Evolutionary conservation across 64 coral and sea anemone genomes (phyloP).

Genomic region (Montipora cactus): DNA sequence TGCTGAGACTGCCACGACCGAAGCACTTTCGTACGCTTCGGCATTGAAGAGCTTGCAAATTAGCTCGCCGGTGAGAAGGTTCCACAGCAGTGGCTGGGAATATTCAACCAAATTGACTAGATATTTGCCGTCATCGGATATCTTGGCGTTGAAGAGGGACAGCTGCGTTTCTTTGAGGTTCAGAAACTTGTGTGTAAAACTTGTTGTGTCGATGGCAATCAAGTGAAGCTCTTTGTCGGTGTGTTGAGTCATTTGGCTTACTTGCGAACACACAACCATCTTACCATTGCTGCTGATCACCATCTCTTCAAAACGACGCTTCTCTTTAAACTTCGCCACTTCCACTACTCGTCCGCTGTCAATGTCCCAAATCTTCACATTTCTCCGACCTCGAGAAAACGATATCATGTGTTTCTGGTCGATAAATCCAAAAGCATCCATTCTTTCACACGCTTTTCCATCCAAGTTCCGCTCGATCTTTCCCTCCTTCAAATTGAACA

Average conservation of each 20-base stretch:
- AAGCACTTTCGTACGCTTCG: conserved; percentile 33
- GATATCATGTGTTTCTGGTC: conserved; percentile 80
- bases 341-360: conserved; percentile 73
- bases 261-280: conserved; percentile 64
- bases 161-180: conserved; percentile 41
- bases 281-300: conserved; percentile 63
- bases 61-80: conserved; percentile 55
- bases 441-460: conserved; percentile 93
- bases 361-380: conserved; percentile 85
- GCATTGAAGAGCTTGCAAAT: conserved; percentile 43
- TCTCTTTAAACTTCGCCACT: conserved; percentile 77
- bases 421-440: conserved; percentile 88
- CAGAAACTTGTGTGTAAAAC: conserved; percentile 62
- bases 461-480: conserved; percentile 77
- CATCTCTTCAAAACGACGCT: conserved; percentile 86
- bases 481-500: conserved; percentile 82
- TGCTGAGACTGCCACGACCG: conserved; percentile 18
- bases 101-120: conserved; percentile 39
- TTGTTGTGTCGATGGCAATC: conserved; percentile 64
- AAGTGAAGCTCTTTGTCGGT: conserved; percentile 73
- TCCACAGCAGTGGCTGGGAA: conserved; percentile 38
- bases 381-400: conserved; percentile 60
- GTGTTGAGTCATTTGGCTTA: conserved; percentile 11
- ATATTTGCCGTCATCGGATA: conserved; percentile 82
- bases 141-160: conserved; percentile 66